Evolutionary conservation across 2,888 invertebrate species (phyloP), one percentile per base, ranked within the genome.

Genomic region (Agelastica alni): DNA sequence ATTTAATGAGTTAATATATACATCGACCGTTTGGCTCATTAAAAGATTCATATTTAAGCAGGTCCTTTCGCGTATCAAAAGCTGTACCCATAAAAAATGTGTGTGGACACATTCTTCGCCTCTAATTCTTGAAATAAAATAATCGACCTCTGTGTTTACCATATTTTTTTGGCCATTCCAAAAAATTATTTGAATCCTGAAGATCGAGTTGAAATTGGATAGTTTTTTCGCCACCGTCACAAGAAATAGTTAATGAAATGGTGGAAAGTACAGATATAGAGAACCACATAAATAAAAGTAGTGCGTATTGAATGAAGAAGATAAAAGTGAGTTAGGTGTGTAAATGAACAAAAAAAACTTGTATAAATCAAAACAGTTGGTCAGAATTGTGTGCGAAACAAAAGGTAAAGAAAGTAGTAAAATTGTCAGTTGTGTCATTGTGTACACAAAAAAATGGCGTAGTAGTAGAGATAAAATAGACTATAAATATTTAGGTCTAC

Each of bases 1-100:
- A 58, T 56, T 58, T 46, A 56, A 58, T 58, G 52, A 56, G 58
- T 18, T 26, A 42, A 51, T 34, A 30, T 22, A 39, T 41, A 55
- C 31, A 16, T 10, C 10, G 12, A 32, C n/a, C 17, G 22, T 3
- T 7, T 4, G 7, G 5, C 14, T 12, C 7, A 31, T 6, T 13
- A 13, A n/a, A 13, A 16, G 7, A 14, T 34, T 34, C 10, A 3
- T 16, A 34, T 16, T 7, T 16, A 9, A 34, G 16, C 34, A 32
- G 7, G 13, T 34, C 16, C 7, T 2, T 13, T 16, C 34, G n/a
- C n/a, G 34, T 39, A 46, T 53, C 41, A 52, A 45, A 49, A 39
- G 22, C 13, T 39, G 16, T 49, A 54, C 30, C 41, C 51, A 56
- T 56, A 47, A 46, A 47, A 47, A 43, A 34, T 18, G 9, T 7